A percentile compares a stretch with the other conserved stretches of the same genome.
Conservation (phyloP, 2,888 invertebrate genomes). For the Ceraclea dissimilis region DNA sequence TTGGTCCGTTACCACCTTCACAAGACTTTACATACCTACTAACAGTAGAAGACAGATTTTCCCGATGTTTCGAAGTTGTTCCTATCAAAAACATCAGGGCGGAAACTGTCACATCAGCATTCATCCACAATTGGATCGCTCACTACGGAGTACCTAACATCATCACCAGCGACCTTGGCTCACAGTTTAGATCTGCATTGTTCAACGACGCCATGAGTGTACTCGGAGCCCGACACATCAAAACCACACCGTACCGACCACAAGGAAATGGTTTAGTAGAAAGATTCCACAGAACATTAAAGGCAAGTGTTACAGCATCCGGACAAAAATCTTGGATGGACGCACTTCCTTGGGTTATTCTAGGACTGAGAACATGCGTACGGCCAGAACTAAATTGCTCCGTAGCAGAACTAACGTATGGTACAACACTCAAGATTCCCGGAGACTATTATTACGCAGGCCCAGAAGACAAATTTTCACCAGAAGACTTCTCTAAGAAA, state of each 20-base stretch:
- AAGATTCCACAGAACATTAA: conserved; percentile 27
- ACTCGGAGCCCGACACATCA: conserved; percentile 23
- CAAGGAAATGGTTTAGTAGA: conserved; percentile 25
- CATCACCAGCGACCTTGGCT: conserved; percentile 25
- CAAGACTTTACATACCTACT: background rate
- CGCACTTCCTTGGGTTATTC: conserved; percentile 29
- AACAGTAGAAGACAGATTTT: conserved; percentile 31
- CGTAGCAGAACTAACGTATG: conserved; percentile 28
- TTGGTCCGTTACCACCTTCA: conserved; percentile 20
- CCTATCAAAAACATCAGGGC: conserved; percentile 27
- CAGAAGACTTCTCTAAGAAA: background rate
- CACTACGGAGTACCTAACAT: conserved; percentile 26
- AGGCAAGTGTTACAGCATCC: conserved; percentile 24
- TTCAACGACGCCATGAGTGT: conserved; percentile 19
- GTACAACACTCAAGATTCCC: conserved; percentile 27
- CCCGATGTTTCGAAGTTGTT: conserved; percentile 35
- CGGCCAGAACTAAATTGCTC: conserved; percentile 25
- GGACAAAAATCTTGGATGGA: conserved; percentile 21
- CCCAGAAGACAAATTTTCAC: background rate
- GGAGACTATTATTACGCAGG: conserved; percentile 26
- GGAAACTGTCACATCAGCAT: conserved; percentile 3
- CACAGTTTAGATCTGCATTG: conserved; percentile 23
- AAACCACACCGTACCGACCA: conserved; percentile 26
- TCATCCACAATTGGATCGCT: conserved; percentile 26
- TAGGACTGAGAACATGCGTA: conserved; percentile 28